Base-by-base conservation (phyloP, 2,888 invertebrate species). In the Papilio gigon region DNA sequence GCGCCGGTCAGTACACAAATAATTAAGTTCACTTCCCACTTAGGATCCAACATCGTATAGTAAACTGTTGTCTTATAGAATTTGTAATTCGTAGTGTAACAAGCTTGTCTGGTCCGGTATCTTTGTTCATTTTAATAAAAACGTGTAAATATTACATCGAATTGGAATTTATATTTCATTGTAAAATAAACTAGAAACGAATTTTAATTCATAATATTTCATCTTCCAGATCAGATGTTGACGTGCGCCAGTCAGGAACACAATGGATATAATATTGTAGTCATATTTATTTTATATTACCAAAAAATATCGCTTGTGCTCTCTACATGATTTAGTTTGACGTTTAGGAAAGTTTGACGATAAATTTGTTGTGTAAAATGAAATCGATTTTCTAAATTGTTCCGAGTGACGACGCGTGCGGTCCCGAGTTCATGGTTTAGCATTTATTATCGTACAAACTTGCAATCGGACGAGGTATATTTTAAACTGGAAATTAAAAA, bases 291-390 rank as follows among this genome's bases (percentile, higher is more conserved):
- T 75, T 70, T 71, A 33, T 60, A 76, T 74, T 78, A 79, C 82
- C 80, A 47, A 47, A 47, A 85, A 85, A 80, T 77, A 80, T 56
- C 77, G 79, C 80, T 82, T 79, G 75, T 84, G 87, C 88, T 89
- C 87, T 89, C 88, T 88, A 87, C 81, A 80, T 77, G 74, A 79
- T 74, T 80, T 77, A 67, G 37, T 66, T 70, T 65, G 74, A 78
- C 66, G 64, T 76, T 77, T 78, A 72, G 71, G 64, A 71, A 70
- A 74, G 70, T 77, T 81, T 82, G 81, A 78, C 76, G 70, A 77
- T 72, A 68, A 73, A 72, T 44, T 67, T 67, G 53, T 74, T 60
- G n/a, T 40, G 20, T 56, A 50, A 71, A 65, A 64, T 68, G 72
- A 81, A 84, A 86, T 84, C 84, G 83, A 84, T 79, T 83, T 66